Evolutionary conservation across 2,113 vertebrate species (phyloP).

Genomic region (Salvator merianae): DNA sequence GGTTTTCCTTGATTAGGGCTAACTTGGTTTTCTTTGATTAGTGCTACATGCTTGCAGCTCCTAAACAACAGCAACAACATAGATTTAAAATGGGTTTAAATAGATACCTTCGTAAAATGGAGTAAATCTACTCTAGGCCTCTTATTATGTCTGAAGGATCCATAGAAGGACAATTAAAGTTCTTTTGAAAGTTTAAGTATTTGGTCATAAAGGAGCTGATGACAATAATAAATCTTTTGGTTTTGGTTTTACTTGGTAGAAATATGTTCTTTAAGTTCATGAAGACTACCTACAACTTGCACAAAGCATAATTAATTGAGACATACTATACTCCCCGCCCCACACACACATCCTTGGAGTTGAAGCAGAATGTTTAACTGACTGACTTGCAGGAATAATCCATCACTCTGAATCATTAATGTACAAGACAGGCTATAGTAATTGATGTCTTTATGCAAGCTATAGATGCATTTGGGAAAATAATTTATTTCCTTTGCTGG

Average conservation of each 20-base stretch:
- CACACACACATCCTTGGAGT: no score
- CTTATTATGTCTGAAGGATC: background rate
- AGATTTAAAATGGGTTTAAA: no score
- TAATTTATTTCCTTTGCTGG: conserved; percentile 34
- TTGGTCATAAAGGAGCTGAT: background rate
- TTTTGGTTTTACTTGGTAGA: conserved; percentile 42
- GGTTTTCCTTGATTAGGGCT: no score
- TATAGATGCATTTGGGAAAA: conserved; percentile 55
- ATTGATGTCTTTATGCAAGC: conserved; percentile 67
- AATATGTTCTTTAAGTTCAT: conserved; percentile 41
- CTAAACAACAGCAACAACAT: no score
- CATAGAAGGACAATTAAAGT: background rate
- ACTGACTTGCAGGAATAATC: conserved; percentile 65
- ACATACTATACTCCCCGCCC: conserved; percentile 48
- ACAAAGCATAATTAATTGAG: conserved; percentile 68
- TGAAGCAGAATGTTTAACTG: conserved; percentile 60
- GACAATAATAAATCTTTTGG: conserved; percentile 15
- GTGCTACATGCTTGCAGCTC: no score
- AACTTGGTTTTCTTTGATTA: no score
- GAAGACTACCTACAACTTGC: conserved; percentile 35
- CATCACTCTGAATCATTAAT: conserved; percentile 66
- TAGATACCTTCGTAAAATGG: no score
- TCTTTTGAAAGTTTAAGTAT: background rate
- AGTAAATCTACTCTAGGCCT: background rate
- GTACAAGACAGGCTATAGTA: conserved; percentile 61